These are phyloP conservation scores for Bilobella aurantiaca DNA, from an alignment of 1,140 invertebrate species.

Conservation along the genomic window DNA sequence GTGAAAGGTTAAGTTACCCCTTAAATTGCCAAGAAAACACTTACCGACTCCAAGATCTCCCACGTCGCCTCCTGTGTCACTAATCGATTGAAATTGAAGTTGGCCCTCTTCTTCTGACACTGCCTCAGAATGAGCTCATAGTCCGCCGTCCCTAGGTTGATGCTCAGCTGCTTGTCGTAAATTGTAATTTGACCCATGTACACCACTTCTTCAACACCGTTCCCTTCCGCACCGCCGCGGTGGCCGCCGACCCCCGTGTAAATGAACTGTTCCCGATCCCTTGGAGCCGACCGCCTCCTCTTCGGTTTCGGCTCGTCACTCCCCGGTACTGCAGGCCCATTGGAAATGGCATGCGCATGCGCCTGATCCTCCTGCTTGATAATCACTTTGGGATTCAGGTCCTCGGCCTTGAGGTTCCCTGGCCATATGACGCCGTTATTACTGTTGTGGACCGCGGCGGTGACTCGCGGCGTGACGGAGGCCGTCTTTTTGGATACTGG, in stretches of 20 bases:
- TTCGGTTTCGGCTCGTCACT: slow-evolving; percentile 27
- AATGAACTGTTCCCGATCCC: slow-evolving; percentile 24
- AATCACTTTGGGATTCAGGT: slow-evolving; percentile 8
- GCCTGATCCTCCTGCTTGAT: slow-evolving; percentile 1
- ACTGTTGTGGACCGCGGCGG: background rate
- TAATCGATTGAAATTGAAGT: slow-evolving; percentile 3
- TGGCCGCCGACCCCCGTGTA: slow-evolving; percentile 11
- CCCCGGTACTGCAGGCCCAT: background rate
- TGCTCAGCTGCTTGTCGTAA: slow-evolving; percentile 22
- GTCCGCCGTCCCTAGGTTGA: slow-evolving; percentile 19
- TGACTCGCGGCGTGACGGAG: background rate
- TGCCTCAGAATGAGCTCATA: slow-evolving; percentile 24
- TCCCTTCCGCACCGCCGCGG: background rate
- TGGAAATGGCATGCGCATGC: background rate
- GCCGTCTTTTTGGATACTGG: background rate
- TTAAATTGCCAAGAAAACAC: background rate
- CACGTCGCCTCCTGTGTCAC: slow-evolving; percentile 18
- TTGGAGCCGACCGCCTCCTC: slow-evolving; percentile 20
- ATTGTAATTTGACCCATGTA: slow-evolving; percentile 24
- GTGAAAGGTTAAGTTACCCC: background rate
- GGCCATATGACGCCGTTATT: background rate
- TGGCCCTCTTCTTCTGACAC: background rate
- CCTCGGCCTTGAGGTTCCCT: background rate
- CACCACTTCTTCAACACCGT: slow-evolving; percentile 11
- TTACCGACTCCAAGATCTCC: slow-evolving; percentile 20